Base-by-base conservation (phyloP, 2,888 invertebrate genomes). In the Archips xylosteana region DNA sequence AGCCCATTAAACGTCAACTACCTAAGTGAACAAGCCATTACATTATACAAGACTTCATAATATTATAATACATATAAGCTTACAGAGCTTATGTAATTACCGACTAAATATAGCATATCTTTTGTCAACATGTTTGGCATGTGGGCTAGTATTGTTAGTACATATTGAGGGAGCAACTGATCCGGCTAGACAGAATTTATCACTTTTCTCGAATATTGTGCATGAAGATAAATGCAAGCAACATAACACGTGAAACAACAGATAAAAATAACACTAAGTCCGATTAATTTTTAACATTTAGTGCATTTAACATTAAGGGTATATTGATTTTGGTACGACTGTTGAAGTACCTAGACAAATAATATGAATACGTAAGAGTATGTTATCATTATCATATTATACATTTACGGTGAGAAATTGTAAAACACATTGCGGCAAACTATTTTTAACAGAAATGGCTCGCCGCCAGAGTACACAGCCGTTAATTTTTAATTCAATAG, bases 401-500 rank as follows among this genome's bases (percentile, higher is more conserved):
- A 65, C 10, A 59, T 36, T 47, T 36, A 9, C 59, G 23, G 39
- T 59, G 3, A 59, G 47, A 65, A 47, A 47, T 13, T 64, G 59
- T 45, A 36, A 34, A 65, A 10, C 34, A 61, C 60, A 60, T 67
- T 61, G 62, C 59, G 64, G 60, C 61, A 57, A 32, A 73, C 68
- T 75, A 76, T 74, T 74, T 75, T 67, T 73, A 73, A 71, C 75
- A 61, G 68, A 74, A 75, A 75, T 73, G 71, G 72, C 76, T 72
- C 49, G 71, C 49, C 61, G 75, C 74, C 75, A 77, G 75, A 51
- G 54, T 59, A 74, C 69, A 75, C 75, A 76, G 73, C 77, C 76
- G 73, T 78, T 75, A 77, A 81, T 81, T 79, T 78, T 72, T 78
- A 78, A 80, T 80, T 62, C 47, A 57, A 62, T 72, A 57, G 32